Evolutionary conservation across 2,113 vertebrate species (phyloP), one percentile per base, ranked within the genome.

Genomic region (Caranx ignobilis): DNA sequence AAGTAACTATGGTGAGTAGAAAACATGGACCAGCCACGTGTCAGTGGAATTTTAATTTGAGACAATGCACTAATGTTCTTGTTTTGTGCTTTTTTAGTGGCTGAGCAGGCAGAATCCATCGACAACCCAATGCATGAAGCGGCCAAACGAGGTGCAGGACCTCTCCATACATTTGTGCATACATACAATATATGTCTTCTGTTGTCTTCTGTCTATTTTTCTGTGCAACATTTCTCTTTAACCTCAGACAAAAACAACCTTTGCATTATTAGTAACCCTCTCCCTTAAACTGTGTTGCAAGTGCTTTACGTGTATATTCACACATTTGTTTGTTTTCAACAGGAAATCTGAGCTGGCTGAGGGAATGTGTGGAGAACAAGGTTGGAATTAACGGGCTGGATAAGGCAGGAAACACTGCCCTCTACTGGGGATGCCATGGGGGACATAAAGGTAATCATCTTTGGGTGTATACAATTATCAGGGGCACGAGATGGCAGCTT

Each of bases 121-220:
- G 97, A 99, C 89, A 98, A 99, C 85, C 98, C 98, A 48, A 92
- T 99, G 93, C 98, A 99, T 19, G 98, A 99, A 93, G 98, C 98
- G 84, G 97, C 98, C 70, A 99, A 99, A 91, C 95, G 97, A 95
- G 98, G 98, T 98, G 72, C 11, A 43, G 43, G 52, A 50, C 19
- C 16, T 8, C 3, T 39, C 31, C 10, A 47, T 13, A 50, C 11
- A 11, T 56, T 31, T 37, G 26, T 26, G 26, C 26, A 26, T 26
- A 26, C 1, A 26, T 26, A 26, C 26, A 26, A 6, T 50, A 65
- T 3, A 45, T 61, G 45, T 73, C 18, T 64, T 26, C 12, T 41
- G 34, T 15, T 72, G 9, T 37, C 3, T 65, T 47, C 15, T 10
- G 13, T 50, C 16, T 43, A 18, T 43, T 34, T 61, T 68, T 39